phyloP scores from a whole-genome alignment of 2,113 vertebrate genomes.

The Pelobates fuscus region DNA sequence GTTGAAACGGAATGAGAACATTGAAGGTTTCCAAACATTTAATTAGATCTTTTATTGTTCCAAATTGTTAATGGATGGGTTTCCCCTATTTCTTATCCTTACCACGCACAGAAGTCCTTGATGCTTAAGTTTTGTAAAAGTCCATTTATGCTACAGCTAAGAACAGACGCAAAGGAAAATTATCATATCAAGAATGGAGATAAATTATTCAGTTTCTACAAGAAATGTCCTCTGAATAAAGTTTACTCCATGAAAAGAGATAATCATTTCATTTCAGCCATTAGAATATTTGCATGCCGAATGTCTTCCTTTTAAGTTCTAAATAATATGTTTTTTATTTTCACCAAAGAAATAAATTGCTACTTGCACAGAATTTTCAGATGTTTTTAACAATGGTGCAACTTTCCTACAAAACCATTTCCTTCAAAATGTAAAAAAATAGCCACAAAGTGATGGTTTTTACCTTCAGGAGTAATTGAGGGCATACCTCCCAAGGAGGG shows the following conservation, averaged over 20 bases:
- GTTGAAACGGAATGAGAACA: conserved; percentile 18
- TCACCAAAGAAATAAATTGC: background rate
- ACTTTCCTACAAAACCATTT: too few relatives aligned
- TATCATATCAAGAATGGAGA: conserved; percentile 31
- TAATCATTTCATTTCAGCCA: conserved; percentile 13
- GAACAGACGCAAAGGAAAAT: conserved; percentile 1
- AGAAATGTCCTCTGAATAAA: background rate
- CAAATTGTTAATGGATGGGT: conserved; percentile 21
- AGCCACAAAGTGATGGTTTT: too few relatives aligned
- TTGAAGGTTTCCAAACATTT: conserved; percentile 20
- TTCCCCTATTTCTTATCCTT: conserved; percentile 19
- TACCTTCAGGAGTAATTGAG: too few relatives aligned
- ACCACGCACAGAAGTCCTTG: conserved; percentile 15
- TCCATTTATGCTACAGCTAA: conserved; percentile 22
- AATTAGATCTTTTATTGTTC: background rate
- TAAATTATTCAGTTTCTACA: conserved; percentile 30
- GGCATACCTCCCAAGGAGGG: too few relatives aligned
- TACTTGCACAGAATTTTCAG: background rate
- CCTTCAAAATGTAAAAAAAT: too few relatives aligned
- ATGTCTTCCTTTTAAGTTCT: conserved; percentile 28
- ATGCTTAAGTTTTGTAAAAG: conserved; percentile 17
- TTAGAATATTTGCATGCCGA: conserved; percentile 20
- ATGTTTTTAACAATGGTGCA: too few relatives aligned
- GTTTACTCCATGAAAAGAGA: background rate
- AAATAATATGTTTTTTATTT: conserved; percentile 8